Evolutionary conservation across 37 sponge, comb jelly and placozoan species (phyloP), one percentile per base, ranked within the genome.

Genomic region (Bolinopsis microptera): DNA sequence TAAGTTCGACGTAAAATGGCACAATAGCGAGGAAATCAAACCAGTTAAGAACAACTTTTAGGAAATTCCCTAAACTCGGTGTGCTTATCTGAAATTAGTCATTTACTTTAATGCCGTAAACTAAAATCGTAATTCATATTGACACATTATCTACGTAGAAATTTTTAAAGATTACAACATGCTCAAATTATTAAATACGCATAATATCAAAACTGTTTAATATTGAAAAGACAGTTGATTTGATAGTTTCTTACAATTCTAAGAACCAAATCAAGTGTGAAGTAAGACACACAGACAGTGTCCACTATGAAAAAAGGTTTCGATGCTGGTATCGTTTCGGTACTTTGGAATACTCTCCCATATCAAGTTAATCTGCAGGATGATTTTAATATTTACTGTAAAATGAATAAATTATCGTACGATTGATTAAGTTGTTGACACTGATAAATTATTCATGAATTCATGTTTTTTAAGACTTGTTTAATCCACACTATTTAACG

Each of bases 231-330:
- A n/a, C n/a, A n/a, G n/a, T n/a, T n/a, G n/a, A n/a, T n/a, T n/a
- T n/a, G n/a, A n/a, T n/a, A n/a, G n/a, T n/a, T n/a, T 36, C 82
- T 36, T 34, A 80, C 82, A 13, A 34, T 32, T 80, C 82, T 28
- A 22, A 80, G 82, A 34, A 80, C 3, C 36, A 80, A 36, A 34
- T 80, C 82, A 2, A 80, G 37, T 3, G 82, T 80, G 37, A 80
- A 80, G 82, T 80, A 80, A 34, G 82, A 80, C 23, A 80, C 82
- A 33, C 82, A 80, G 37, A 80, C 30, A 13, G 82, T 80, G 23
- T 80, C 82, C 3, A 80, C 38, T 3, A 80, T 80, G 37, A 80
- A 80, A n/a, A 30, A 80, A 80, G 16, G 82, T 33, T 22, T 70
- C 74, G 25, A 70, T 70, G 3, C 28, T 70, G 2, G 74, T 70